These are phyloP conservation scores for Neodiprion virginianus DNA, from an alignment of 1,140 invertebrate species.

Conservation along the genomic window DNA sequence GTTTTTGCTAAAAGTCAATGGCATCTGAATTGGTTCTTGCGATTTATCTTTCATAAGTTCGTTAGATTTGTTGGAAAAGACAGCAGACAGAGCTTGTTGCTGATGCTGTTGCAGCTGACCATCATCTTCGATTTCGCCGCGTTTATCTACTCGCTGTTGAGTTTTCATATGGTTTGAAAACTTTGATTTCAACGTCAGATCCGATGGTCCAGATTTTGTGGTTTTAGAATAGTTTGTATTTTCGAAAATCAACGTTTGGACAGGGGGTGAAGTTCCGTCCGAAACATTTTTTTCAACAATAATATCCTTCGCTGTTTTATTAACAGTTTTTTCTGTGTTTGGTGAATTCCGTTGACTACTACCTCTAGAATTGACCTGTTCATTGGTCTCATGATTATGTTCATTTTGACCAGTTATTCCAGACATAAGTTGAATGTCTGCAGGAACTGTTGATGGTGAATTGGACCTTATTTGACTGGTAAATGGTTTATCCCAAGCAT, in stretches of 20 bases:
- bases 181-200: slow-evolving; percentile 60
- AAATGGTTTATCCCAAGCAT: slow-evolving; percentile 88
- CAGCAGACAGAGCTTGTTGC: slow-evolving; percentile 60
- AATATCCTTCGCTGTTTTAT: slow-evolving; percentile 46
- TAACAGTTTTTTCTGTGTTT: slow-evolving; percentile 55
- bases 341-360: slow-evolving; percentile 67
- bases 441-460: slow-evolving; percentile 49
- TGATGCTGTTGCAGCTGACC: slow-evolving; percentile 40
- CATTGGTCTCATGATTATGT: slow-evolving; percentile 44
- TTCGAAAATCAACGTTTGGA: slow-evolving; percentile 90
- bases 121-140: slow-evolving; percentile 52
- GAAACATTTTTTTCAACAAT: slow-evolving; percentile 65
- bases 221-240: slow-evolving; percentile 83
- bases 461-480: slow-evolving; percentile 67
- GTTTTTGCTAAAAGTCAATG: slow-evolving; percentile 67
- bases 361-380: slow-evolving; percentile 45
- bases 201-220: slow-evolving; percentile 50
- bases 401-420: slow-evolving; percentile 43
- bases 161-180: slow-evolving; percentile 60
- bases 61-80: slow-evolving; percentile 69
- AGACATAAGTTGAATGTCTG: slow-evolving; percentile 51
- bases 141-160: slow-evolving; percentile 54
- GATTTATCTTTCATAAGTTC: slow-evolving; percentile 64
- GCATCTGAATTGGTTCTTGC: slow-evolving; percentile 68
- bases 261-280: slow-evolving; percentile 79